Evolutionary conservation across 2,888 invertebrate species (phyloP).

Genomic region (Drosophila melanosoma): DNA sequence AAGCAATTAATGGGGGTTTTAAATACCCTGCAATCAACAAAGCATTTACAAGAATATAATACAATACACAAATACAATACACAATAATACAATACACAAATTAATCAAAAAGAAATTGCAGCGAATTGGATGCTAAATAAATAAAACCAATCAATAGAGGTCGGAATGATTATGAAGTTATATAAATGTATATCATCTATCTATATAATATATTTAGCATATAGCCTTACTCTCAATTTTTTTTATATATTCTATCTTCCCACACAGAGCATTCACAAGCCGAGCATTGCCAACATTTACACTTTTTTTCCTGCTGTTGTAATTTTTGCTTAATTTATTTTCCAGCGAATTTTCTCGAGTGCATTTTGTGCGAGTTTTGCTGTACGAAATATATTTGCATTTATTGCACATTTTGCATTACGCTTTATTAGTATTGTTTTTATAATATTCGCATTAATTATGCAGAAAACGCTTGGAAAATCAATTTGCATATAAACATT

Average conservation of each 20-base stretch:
- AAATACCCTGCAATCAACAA: not conserved
- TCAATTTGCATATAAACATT: slow-evolving; percentile 37
- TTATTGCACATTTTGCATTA: slow-evolving; percentile 50
- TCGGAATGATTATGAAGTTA: not conserved
- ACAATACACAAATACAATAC: no score
- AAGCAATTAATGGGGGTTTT: slow-evolving; percentile 25
- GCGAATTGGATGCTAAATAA: not conserved
- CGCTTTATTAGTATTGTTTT: slow-evolving; percentile 13
- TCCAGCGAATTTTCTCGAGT: slow-evolving; percentile 36
- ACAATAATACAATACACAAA: no score
- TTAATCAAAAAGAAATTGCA: accelerated
- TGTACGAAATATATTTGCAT: slow-evolving; percentile 32
- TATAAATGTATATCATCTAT: not conserved
- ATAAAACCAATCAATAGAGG: no score
- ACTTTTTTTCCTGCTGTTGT: not conserved
- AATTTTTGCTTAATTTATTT: slow-evolving; percentile 34
- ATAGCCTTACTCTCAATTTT: not conserved
- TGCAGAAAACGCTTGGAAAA: slow-evolving; percentile 48
- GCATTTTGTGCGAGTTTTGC: slow-evolving; percentile 5
- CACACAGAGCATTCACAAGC: slow-evolving; percentile 8
- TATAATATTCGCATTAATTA: slow-evolving; percentile 45
- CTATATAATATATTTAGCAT: accelerated
- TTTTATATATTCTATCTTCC: not conserved
- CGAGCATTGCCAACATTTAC: not conserved
- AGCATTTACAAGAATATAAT: not conserved